Evolutionary conservation across 2,797 vertebrate species (phyloP), one percentile per base, ranked within the genome.

Genomic region (Crenuchus spilurus): DNA sequence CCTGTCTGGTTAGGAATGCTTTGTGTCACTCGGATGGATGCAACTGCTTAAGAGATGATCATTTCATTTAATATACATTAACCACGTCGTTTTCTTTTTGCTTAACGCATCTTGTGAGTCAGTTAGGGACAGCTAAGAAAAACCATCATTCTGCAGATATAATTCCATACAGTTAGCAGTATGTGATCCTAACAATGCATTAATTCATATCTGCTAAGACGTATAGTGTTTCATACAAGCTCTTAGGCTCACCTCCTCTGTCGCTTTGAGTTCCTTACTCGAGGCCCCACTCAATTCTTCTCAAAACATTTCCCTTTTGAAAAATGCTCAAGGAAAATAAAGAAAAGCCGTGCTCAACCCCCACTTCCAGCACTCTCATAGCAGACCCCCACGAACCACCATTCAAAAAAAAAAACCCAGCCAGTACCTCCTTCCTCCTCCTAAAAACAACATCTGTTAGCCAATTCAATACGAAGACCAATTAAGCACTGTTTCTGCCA

Each of bases 1-100:
- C 72, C 66, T 82, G 76, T 86, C 81, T 83, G 76, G 78, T 79
- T 82, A 84, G 83, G 79, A 83, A 84, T 85, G 81, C 75, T 80
- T 73, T 75, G 62, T 80, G 62, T 80, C 77, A 82, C 75, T 63
- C 68, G 62, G 75, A 76, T 65, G 42, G 60, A 74, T 73, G 37
- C 31, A 69, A 71, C 60, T 58, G 70, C 70, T 71, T 72, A 65
- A 74, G 78, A 75, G 62, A 65, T 68, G 73, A 81, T 69, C 62
- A 78, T 73, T 78, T 55, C 39, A 61, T 80, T 77, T 81, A 70
- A 70, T 55, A 81, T 66, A 55, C 44, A 55, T 72, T 35, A 49
- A 9, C 37, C 58, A 33, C 64, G 51, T 72, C 76, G 58, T 65
- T 66, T 70, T 55, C 42, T n/a, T n/a, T n/a, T n/a, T n/a, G n/a